A percentile compares a stretch with the other conserved stretches of the same genome.
Evolutionary conservation across 2,888 invertebrate genomes (phyloP).

Genomic region (Latheticus oryzae): DNA sequence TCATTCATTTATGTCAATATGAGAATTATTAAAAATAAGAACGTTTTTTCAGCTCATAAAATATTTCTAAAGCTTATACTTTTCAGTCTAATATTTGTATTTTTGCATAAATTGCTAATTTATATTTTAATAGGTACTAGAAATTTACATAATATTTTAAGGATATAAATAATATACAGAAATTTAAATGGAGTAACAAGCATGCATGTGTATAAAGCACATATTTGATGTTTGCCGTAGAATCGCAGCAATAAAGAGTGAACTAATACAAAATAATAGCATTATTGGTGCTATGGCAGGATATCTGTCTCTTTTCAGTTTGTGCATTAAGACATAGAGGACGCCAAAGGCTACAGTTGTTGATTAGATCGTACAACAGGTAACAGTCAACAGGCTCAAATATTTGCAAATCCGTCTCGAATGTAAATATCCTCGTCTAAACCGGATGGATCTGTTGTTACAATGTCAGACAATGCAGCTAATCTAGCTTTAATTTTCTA

Average conservation of each 20-base stretch:
- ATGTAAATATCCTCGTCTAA: constrained; percentile 59
- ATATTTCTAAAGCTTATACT: constrained; percentile 7
- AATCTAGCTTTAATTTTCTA: constrained; percentile 41
- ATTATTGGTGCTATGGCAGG: constrained; percentile 28
- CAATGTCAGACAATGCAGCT: constrained; percentile 44
- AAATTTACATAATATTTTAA: constrained; percentile 2
- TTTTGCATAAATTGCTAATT: too few relatives aligned
- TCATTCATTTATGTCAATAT: constrained; percentile 49
- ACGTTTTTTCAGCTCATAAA: constrained; percentile 15
- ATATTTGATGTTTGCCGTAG: constrained; percentile 38
- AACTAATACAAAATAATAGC: constrained; percentile 38
- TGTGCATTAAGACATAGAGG: constrained; percentile 8
- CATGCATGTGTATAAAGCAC: constrained; percentile 37
- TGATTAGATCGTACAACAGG: constrained; percentile 50
- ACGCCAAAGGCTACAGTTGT: constrained; percentile 18
- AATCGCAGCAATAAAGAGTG: constrained; percentile 39
- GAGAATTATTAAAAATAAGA: constrained; percentile 41
- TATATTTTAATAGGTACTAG: not conserved
- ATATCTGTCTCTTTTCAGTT: constrained; percentile 16
- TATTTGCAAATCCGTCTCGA: constrained; percentile 60
- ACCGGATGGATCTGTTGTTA: constrained; percentile 58
- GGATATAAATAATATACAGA: constrained; percentile 7
- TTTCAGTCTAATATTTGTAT: not conserved
- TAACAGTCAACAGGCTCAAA: constrained; percentile 60
- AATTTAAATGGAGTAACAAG: constrained; percentile 29